phyloP scores from a whole-genome alignment of 2,113 vertebrate species.

The Machaerirhynchus nigripectus region DNA sequence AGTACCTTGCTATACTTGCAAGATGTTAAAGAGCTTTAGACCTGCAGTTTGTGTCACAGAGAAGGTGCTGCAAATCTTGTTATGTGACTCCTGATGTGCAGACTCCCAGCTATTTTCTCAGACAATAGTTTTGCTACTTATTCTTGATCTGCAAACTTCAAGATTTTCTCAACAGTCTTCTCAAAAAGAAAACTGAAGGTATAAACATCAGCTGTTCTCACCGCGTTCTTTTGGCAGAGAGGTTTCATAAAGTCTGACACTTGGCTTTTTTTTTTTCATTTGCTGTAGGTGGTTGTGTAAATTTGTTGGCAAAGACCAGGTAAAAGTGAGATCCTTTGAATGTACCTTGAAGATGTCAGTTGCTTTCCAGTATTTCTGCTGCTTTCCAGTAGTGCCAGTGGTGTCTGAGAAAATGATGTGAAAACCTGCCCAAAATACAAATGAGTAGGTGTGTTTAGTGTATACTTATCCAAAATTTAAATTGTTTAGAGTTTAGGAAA shows the following conservation, averaged over 20 bases:
- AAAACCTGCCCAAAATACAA: not conserved
- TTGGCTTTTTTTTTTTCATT: not conserved
- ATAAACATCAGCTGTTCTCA: not conserved
- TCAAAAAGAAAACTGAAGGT: not conserved
- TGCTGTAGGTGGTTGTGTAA: not conserved
- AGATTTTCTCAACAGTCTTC: not conserved
- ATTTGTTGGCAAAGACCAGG: not conserved
- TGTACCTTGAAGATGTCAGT: not conserved
- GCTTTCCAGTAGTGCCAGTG: not conserved
- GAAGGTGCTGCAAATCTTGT: not conserved
- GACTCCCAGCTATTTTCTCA: not conserved
- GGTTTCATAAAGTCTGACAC: not conserved
- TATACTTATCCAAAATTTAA: not conserved
- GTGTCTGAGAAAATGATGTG: not conserved
- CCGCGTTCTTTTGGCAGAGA: accelerated
- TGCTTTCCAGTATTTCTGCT: not conserved
- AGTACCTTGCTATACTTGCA: not conserved
- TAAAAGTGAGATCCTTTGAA: not conserved
- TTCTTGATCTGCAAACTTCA: not conserved
- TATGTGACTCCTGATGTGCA: not conserved
- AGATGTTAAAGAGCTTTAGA: not conserved
- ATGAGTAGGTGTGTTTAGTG: not conserved
- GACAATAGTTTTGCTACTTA: not conserved
- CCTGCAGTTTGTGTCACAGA: not conserved
- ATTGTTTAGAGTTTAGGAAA: not conserved